Evolutionary conservation across 2,888 invertebrate genomes (phyloP).

Genomic region (Camptogramma bilineatum): DNA sequence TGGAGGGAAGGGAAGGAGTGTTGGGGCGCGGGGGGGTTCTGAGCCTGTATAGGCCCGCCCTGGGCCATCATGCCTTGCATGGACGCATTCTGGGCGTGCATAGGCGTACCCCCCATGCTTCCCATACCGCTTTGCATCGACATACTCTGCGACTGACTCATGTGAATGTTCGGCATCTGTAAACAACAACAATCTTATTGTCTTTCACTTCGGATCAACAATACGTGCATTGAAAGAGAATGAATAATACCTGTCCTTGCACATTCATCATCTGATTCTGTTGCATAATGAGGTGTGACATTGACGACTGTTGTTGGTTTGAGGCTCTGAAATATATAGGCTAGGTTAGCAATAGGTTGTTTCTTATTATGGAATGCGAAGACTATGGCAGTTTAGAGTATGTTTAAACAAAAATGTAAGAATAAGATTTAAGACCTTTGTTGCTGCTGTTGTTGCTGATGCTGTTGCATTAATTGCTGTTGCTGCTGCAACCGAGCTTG

Average conservation of each 20-base stretch:
- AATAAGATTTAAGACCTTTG: constrained; percentile 54
- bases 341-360: background rate
- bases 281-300: constrained; percentile 82
- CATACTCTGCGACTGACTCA: constrained; percentile 89
- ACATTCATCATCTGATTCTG: constrained; percentile 84
- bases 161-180: constrained; percentile 88
- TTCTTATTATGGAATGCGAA: background rate
- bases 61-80: constrained; percentile 43
- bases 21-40: constrained; percentile 38
- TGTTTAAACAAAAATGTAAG: background rate
- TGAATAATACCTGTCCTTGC: constrained; percentile 74
- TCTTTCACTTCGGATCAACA: constrained; percentile 8
- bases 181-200: constrained; percentile 43
- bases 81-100: constrained; percentile 54
- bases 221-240: constrained; percentile 10
- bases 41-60: constrained; percentile 55
- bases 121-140: constrained; percentile 77
- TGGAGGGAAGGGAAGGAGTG: constrained; percentile 66
- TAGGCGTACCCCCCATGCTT: constrained; percentile 61
- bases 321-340: constrained; percentile 59
- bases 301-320: constrained; percentile 80
- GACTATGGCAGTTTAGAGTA: no score
- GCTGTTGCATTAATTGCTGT: constrained; percentile 87
- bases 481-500: constrained; percentile 84
- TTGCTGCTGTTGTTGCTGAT: constrained; percentile 55